phyloP scores from a whole-genome alignment of 2,888 invertebrate genomes.

The Trissoscelio sp. region DNA sequence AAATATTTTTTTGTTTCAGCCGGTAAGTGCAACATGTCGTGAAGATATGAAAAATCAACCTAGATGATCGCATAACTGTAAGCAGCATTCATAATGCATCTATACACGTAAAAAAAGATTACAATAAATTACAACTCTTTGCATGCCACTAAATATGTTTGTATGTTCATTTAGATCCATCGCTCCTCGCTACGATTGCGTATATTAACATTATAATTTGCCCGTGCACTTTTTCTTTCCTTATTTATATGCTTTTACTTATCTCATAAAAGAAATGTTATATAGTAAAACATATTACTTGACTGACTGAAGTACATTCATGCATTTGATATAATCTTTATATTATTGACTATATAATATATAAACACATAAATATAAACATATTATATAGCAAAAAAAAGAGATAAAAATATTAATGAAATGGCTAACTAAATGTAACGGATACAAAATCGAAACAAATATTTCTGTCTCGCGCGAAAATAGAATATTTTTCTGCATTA shows the following conservation, averaged over 20 bases:
- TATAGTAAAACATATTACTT: no score
- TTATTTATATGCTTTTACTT: constrained; percentile 14
- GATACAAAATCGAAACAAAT: constrained; percentile 26
- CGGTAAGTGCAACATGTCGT: constrained; percentile 76
- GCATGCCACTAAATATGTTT: constrained; percentile 21
- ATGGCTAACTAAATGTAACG: no score
- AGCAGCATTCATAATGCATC: constrained; percentile 24
- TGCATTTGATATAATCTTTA: no score
- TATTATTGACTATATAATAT: no score
- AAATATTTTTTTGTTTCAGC: constrained; percentile 78
- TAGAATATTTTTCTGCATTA: constrained; percentile 43
- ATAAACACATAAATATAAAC: no score
- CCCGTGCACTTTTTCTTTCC: neutral
- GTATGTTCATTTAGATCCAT: constrained; percentile 19
- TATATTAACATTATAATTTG: constrained; percentile 28
- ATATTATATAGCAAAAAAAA: no score
- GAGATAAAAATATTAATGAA: no score
- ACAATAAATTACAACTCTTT: constrained; percentile 15
- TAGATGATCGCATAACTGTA: constrained; percentile 6
- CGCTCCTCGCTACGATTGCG: neutral
- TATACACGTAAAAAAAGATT: constrained; percentile 6
- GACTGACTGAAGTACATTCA: no score
- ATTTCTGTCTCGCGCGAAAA: constrained; percentile 36
- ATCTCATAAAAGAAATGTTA: neutral
- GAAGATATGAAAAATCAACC: constrained; percentile 23